phyloP scores from a whole-genome alignment of 2,113 vertebrate genomes.

The Lophotis ruficrista region DNA sequence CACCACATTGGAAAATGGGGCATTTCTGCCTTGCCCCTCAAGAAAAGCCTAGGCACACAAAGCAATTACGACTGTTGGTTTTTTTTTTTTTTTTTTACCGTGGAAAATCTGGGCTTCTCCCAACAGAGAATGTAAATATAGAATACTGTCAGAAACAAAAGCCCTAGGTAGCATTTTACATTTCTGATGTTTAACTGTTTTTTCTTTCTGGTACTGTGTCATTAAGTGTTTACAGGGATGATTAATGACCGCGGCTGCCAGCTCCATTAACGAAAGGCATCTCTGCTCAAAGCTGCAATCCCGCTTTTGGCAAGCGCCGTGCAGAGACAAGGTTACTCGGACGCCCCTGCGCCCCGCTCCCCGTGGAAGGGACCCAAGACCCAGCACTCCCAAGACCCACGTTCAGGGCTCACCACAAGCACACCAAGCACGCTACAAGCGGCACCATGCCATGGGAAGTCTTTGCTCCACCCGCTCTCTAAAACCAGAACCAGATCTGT shows the following conservation, averaged over 20 bases:
- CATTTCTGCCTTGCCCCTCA: not conserved
- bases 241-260: conserved; percentile 65
- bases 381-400: fast-evolving
- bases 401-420: fast-evolving
- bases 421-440: fast-evolving
- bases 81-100: not conserved
- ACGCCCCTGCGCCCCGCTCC: not conserved
- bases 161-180: conserved; percentile 16
- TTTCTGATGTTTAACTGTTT: conserved; percentile 36
- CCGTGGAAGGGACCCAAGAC: fast-evolving
- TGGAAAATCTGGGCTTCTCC: not conserved
- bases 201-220: conserved; percentile 25
- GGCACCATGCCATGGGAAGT: fast-evolving
- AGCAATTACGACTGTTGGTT: not conserved
- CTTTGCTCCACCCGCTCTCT: not conserved
- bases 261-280: conserved; percentile 27
- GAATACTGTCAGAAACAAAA: not conserved
- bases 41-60: not conserved
- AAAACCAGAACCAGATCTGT: not conserved
- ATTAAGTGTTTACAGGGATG: conserved; percentile 66
- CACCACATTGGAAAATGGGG: not conserved
- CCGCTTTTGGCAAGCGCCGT: not conserved
- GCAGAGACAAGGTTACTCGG: not conserved
- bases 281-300: conserved; percentile 18
- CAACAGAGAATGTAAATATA: not conserved